phyloP scores from a whole-genome alignment of 2,888 invertebrate species.

The Busseola fusca region DNA sequence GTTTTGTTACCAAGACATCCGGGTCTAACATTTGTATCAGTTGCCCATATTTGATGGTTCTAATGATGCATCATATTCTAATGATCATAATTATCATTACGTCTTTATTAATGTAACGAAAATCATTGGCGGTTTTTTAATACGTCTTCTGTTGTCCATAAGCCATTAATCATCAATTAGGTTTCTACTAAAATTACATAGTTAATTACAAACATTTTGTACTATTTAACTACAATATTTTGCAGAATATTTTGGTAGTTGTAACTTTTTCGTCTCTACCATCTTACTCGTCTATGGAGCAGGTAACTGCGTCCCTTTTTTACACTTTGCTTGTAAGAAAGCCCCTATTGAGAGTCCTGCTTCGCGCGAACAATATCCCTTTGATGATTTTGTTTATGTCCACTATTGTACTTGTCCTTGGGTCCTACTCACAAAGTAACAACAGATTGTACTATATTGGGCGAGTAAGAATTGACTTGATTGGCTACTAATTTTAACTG shows the following conservation, averaged over 20 bases:
- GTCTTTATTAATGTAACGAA: conserved; percentile 62
- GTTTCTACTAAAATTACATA: conserved; percentile 4
- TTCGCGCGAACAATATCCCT: conserved; percentile 59
- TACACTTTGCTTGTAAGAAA: conserved; percentile 70
- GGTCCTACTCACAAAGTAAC: conserved; percentile 38
- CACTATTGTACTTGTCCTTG: conserved; percentile 55
- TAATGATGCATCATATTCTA: conserved; percentile 54
- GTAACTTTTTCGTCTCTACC: conserved; percentile 35
- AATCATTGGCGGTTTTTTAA: conserved; percentile 67
- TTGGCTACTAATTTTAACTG: conserved; percentile 44
- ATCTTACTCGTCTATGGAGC: conserved; percentile 64
- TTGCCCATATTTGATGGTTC: conserved; percentile 65
- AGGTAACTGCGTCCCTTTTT: conserved; percentile 86
- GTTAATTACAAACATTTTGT: not conserved
- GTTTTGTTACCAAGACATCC: conserved; percentile 86
- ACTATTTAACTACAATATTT: conserved; percentile 10
- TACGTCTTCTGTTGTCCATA: conserved; percentile 26
- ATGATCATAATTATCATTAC: conserved; percentile 50
- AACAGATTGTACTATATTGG: conserved; percentile 41
- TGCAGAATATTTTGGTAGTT: conserved; percentile 23
- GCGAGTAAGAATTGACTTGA: conserved; percentile 30
- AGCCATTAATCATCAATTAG: conserved; percentile 4
- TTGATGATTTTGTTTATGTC: conserved; percentile 63
- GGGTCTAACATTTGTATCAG: conserved; percentile 76
- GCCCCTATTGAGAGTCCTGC: conserved; percentile 67